A percentile compares a stretch with the other conserved stretches of the same genome.
Conservation (phyloP, 2,797 vertebrate genomes). For the Premnoplex brunnescens region DNA sequence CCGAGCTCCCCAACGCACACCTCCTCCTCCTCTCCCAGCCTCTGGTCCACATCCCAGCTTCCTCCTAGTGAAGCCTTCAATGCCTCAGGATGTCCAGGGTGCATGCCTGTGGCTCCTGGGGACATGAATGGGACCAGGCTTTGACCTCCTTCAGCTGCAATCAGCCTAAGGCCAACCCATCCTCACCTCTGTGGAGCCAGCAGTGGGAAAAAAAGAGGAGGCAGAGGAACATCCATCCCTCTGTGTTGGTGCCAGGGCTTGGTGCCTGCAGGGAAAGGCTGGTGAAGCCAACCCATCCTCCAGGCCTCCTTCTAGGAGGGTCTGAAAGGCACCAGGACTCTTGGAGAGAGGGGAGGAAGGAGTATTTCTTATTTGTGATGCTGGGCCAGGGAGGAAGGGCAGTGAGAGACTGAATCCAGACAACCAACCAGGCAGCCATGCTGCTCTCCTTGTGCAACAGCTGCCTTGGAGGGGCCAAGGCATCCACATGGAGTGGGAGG, state of each 20-base stretch:
- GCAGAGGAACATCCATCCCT: background rate
- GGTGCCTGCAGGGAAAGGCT: background rate
- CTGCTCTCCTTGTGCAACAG: rapidly evolving
- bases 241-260: rapidly evolving
- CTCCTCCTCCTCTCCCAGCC: background rate
- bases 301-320: background rate
- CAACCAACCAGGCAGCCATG: background rate
- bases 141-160: background rate
- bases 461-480: background rate
- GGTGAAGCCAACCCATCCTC: background rate
- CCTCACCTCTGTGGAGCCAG: background rate
- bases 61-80: background rate
- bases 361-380: background rate
- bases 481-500: background rate
- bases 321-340: constrained; percentile 24
- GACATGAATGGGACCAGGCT: background rate
- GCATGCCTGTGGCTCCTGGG: background rate
- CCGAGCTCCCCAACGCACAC: background rate
- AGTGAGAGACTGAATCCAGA: background rate
- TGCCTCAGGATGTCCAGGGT: background rate
- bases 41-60: background rate
- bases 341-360: constrained; percentile 2
- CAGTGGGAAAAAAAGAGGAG: background rate
- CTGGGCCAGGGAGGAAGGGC: background rate
- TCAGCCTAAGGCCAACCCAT: background rate